A percentile compares a stretch with the other conserved stretches of the same genome.
phyloP scores from a whole-genome alignment of 2,797 vertebrate species.

The Avahi laniger region DNA sequence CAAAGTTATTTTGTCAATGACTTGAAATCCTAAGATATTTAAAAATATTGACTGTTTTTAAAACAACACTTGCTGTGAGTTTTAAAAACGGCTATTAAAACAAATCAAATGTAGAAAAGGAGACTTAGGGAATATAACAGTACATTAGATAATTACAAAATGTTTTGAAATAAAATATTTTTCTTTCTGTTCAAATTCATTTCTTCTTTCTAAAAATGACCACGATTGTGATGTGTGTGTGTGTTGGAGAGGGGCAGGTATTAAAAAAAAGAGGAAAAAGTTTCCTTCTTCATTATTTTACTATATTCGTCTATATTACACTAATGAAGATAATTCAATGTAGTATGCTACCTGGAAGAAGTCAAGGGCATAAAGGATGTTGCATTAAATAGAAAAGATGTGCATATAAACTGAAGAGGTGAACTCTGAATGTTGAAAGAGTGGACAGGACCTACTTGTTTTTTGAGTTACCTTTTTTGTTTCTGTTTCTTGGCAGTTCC shows the following conservation, averaged over 20 bases:
- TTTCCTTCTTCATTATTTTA: not conserved
- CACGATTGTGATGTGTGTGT: not conserved
- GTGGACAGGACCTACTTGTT: not conserved
- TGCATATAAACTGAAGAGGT: not conserved
- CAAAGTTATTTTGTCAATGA: not conserved
- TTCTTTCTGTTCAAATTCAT: constrained; percentile 6
- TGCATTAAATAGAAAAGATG: not conserved
- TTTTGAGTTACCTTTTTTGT: not conserved
- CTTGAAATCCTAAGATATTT: constrained; percentile 14
- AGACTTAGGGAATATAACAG: not conserved
- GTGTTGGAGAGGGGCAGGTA: not conserved
- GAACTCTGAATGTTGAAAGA: not conserved
- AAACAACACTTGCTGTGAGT: constrained; percentile 8
- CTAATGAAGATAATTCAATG: not conserved
- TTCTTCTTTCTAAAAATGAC: not conserved
- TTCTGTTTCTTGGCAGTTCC: not conserved
- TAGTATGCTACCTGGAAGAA: not conserved
- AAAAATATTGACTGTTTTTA: constrained; percentile 43
- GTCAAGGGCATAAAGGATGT: not conserved
- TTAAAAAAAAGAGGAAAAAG: not conserved
- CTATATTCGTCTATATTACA: not conserved
- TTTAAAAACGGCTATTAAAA: constrained; percentile 3
- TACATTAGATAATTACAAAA: not conserved
- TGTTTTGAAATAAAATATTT: constrained; percentile 18
- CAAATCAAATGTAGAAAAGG: not conserved